Conservation (phyloP, 92 coral and sea anemone genomes). For the Siderastrea radians region DNA sequence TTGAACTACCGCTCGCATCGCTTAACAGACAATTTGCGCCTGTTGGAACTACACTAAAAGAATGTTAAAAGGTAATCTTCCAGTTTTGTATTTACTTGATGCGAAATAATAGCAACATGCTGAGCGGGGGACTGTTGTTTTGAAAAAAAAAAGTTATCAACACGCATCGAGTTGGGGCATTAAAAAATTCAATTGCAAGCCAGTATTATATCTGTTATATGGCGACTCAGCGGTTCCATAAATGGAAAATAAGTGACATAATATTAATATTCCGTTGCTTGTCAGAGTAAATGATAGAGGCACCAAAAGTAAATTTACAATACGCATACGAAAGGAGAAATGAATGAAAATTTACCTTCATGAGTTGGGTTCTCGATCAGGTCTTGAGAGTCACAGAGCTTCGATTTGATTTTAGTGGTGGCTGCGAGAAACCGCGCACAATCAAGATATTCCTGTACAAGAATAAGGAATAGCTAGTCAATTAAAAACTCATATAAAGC, state of each 20-base stretch:
- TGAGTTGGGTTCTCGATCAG: conserved; percentile 49
- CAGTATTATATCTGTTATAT: conserved; percentile 20
- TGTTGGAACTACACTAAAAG: background rate
- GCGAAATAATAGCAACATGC: background rate
- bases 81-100: background rate
- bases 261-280: conserved; percentile 18
- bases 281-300: conserved; percentile 12
- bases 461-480: conserved; percentile 13
- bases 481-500: conserved; percentile 7
- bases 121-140: background rate
- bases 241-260: conserved; percentile 5
- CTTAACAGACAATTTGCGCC: background rate
- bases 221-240: conserved; percentile 22
- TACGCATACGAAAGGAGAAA: background rate
- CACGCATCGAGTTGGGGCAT: background rate
- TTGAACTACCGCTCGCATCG: background rate
- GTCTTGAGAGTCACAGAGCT: conserved; percentile 36
- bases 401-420: conserved; percentile 49
- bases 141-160: conserved; percentile 4
- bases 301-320: background rate
- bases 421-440: conserved; percentile 46
- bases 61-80: background rate
- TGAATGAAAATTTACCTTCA: conserved; percentile 39
- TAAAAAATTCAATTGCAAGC: conserved; percentile 17
- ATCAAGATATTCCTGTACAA: conserved; percentile 42